These are phyloP conservation scores for Nothocercus nigrocapillus DNA, from an alignment of 2,113 vertebrate genomes.

Conservation along the genomic window DNA sequence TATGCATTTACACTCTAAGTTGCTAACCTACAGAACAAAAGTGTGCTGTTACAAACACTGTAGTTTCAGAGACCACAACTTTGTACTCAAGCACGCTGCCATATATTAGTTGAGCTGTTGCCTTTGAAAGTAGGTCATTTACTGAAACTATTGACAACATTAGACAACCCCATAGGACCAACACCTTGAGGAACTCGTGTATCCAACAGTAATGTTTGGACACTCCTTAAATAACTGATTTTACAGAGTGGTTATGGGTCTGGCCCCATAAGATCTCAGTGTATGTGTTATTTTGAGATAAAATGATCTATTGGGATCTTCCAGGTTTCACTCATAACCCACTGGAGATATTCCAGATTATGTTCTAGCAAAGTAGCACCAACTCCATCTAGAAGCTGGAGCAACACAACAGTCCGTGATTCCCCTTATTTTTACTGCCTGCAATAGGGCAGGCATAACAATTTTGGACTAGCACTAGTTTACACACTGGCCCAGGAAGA, in stretches of 20 bases:
- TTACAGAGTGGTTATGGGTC: not conserved
- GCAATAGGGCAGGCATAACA: not conserved
- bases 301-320: rapidly evolving
- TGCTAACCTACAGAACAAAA: constrained; percentile 30
- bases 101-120: not conserved
- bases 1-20: not conserved
- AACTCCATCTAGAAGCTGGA: not conserved
- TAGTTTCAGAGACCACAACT: constrained; percentile 3
- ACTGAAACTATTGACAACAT: not conserved
- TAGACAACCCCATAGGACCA: not conserved
- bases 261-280: not conserved
- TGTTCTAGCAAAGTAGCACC: rapidly evolving
- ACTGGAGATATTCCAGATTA: not conserved
- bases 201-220: not conserved
- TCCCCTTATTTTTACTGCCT: not conserved
- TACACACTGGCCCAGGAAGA: rapidly evolving
- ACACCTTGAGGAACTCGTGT: rapidly evolving
- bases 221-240: not conserved
- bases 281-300: not conserved
- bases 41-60: not conserved
- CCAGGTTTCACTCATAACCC: not conserved
- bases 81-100: not conserved
- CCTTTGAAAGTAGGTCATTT: not conserved
- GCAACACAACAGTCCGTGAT: not conserved
- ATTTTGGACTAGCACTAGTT: not conserved